Conservation (phyloP, 2,797 vertebrate genomes). For the Sebastes ruberrimus region DNA sequence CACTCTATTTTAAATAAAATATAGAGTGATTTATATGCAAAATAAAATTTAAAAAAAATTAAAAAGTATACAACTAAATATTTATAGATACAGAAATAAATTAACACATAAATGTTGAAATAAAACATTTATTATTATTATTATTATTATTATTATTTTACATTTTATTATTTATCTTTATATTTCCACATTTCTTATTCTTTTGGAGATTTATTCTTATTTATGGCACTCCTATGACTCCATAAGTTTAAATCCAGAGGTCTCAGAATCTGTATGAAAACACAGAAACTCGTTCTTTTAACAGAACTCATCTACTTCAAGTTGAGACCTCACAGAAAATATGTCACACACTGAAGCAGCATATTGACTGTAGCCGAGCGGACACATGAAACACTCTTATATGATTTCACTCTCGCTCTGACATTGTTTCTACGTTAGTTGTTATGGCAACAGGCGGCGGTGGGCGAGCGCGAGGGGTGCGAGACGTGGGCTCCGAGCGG, state of each 20-base stretch:
- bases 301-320: background rate
- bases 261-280: background rate
- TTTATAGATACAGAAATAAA: too few relatives aligned
- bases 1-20: too few relatives aligned
- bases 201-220: too few relatives aligned
- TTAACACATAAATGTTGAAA: too few relatives aligned
- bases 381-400: background rate
- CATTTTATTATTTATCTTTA: too few relatives aligned
- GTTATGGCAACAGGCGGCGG: conserved; percentile 37
- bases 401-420: background rate
- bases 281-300: background rate
- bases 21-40: too few relatives aligned
- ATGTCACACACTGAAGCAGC: background rate
- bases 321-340: background rate
- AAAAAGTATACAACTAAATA: too few relatives aligned
- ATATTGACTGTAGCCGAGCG: background rate
- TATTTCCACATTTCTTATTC: too few relatives aligned
- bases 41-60: too few relatives aligned
- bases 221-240: too few relatives aligned
- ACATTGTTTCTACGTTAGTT: background rate
- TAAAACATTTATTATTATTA: too few relatives aligned
- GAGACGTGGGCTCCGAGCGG: conserved; percentile 1
- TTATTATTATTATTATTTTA: too few relatives aligned
- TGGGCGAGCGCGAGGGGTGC: background rate
- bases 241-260: background rate